Conservation (phyloP, 64 coral and sea anemone species). For the Exaiptasia diaphana region DNA sequence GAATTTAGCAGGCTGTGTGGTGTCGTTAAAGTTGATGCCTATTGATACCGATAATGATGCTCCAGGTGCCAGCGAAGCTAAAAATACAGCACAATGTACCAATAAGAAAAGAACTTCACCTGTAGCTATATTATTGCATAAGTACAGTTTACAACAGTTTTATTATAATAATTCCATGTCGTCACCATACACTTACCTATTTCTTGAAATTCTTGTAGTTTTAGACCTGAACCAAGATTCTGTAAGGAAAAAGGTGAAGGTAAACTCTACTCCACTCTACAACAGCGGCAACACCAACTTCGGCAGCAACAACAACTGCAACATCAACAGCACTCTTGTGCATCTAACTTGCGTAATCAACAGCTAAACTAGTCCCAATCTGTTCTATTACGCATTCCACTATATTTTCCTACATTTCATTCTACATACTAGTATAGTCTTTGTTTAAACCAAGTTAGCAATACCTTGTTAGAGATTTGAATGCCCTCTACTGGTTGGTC, state of each 20-base stretch:
- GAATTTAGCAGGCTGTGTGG: slow-evolving; percentile 85
- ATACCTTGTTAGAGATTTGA: slow-evolving; percentile 81
- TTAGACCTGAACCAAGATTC: slow-evolving; percentile 83
- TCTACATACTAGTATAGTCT: too few species aligned
- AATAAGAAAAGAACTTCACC: not conserved
- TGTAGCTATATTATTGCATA: not conserved
- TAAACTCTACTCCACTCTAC: too few species aligned
- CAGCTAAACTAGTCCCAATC: too few species aligned
- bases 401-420: too few species aligned
- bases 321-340: too few species aligned
- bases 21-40: slow-evolving; percentile 98
- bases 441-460: too few species aligned
- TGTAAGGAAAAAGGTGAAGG: slow-evolving; percentile 13
- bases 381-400: too few species aligned
- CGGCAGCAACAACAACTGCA: too few species aligned
- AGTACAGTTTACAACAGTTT: not conserved
- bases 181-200: slow-evolving; percentile 70
- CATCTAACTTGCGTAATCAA: too few species aligned
- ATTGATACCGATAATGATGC: slow-evolving; percentile 79
- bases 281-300: not conserved
- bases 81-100: not conserved
- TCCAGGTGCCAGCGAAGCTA: slow-evolving; percentile 64
- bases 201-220: slow-evolving; percentile 90
- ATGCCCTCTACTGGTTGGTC: slow-evolving; percentile 70
- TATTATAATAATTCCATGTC: not conserved